Percentiles rank a stretch among this genome's conserved stretches.
phyloP scores from a whole-genome alignment of 2,888 invertebrate species.

The Pseudolycoriella hygida region DNA sequence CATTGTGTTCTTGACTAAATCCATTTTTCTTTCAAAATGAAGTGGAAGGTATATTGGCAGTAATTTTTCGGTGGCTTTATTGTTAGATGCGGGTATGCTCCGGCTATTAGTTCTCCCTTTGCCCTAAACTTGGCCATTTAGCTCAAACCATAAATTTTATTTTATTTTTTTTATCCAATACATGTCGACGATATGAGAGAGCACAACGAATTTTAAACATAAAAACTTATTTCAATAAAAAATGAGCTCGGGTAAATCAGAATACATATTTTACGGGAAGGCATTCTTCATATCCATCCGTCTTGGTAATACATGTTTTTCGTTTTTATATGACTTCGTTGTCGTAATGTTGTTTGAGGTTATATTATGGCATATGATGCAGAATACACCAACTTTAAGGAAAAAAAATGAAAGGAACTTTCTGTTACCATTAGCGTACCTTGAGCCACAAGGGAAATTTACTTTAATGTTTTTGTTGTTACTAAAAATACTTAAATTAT shows the following conservation, averaged over 20 bases:
- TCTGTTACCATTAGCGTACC: neutral
- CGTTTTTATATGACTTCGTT: neutral
- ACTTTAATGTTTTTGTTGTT: neutral
- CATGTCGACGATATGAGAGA: neutral
- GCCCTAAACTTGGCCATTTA: too few relatives aligned
- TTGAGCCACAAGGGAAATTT: slow-evolving; percentile 1
- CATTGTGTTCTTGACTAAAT: neutral
- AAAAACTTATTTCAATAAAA: slow-evolving; percentile 1
- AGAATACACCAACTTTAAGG: too few relatives aligned
- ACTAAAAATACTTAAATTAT: neutral
- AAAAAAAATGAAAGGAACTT: neutral
- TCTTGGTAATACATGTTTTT: neutral
- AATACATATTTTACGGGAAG: neutral
- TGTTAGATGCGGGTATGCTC: too few relatives aligned
- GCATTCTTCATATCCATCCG: neutral
- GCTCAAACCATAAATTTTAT: too few relatives aligned
- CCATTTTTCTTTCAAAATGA: neutral
- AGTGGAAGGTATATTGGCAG: too few relatives aligned
- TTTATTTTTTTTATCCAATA: too few relatives aligned
- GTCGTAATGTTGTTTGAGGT: neutral
- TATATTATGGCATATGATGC: too few relatives aligned
- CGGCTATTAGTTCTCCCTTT: too few relatives aligned
- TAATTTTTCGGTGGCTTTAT: too few relatives aligned
- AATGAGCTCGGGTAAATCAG: slow-evolving; percentile 1
- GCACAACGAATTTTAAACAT: neutral